These are phyloP conservation scores for Scortum barcoo DNA, from an alignment of 2,113 vertebrate species.

Conservation along the genomic window DNA sequence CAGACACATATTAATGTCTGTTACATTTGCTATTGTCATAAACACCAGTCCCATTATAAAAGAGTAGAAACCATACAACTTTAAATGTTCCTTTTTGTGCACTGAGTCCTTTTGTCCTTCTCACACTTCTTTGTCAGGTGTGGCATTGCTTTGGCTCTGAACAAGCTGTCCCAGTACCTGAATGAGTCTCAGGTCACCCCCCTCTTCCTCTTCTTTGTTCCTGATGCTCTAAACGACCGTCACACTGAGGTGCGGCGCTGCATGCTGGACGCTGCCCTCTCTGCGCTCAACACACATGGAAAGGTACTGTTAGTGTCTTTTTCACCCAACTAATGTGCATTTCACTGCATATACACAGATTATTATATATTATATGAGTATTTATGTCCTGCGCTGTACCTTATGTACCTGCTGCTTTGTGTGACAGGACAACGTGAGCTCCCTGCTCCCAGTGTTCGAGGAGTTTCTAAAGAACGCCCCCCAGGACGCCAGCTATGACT, in stretches of 20 bases:
- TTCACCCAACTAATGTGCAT: not conserved
- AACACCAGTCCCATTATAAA: not conserved
- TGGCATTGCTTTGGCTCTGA: conserved; percentile 95
- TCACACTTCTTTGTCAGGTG: conserved; percentile 83
- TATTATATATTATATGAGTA: not conserved
- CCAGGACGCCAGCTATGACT: conserved; percentile 96
- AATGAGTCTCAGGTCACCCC: conserved; percentile 94
- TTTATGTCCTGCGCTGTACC: conserved; percentile 19
- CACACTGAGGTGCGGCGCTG: conserved; percentile 94
- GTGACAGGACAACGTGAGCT: conserved; percentile 94
- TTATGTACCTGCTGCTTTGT: not conserved
- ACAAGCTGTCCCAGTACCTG: conserved; percentile 94
- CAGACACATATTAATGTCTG: no score
- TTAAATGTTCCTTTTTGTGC: not conserved
- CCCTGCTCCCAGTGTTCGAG: conserved; percentile 96
- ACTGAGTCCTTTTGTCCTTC: conserved; percentile 2
- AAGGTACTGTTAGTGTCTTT: conserved; percentile 85
- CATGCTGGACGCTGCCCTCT: conserved; percentile 96
- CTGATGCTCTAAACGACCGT: conserved; percentile 96
- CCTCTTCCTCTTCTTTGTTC: conserved; percentile 97
- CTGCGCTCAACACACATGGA: conserved; percentile 95
- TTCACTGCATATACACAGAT: no score
- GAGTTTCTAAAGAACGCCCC: conserved; percentile 97
- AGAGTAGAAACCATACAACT: not conserved
- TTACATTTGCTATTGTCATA: no score